Evolutionary conservation across 1,140 invertebrate genomes (phyloP).

Genomic region (Monomorium pharaonis): DNA sequence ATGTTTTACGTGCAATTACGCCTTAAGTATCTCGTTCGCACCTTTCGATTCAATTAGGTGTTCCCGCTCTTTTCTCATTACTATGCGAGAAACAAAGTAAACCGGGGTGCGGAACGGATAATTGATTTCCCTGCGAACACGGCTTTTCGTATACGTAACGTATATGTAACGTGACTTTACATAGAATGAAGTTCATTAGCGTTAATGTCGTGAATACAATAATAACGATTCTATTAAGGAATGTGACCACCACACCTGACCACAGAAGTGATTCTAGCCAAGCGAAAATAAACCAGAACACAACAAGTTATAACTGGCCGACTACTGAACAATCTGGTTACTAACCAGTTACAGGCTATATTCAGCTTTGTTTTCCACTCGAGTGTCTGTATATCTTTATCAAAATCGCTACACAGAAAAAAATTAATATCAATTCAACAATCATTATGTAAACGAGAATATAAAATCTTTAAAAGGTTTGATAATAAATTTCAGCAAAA

Average conservation of each 20-base stretch:
- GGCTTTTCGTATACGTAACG: conserved; percentile 74
- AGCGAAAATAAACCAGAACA: not conserved
- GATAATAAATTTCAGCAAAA: too few species aligned
- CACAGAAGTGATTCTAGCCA: not conserved
- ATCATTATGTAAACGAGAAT: too few species aligned
- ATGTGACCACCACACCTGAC: not conserved
- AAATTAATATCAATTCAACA: too few species aligned
- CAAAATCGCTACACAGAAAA: too few species aligned
- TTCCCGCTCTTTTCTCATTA: conserved; percentile 63
- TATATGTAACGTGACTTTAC: conserved; percentile 36
- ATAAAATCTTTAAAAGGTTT: too few species aligned
- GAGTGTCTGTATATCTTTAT: not conserved
- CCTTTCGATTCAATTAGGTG: not conserved
- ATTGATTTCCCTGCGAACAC: conserved; percentile 73
- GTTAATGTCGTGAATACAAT: not conserved
- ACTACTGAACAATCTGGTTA: not conserved
- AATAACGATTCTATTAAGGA: not conserved
- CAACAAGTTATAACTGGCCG: not conserved
- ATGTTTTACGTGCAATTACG: conserved; percentile 38
- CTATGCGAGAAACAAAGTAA: conserved; percentile 67
- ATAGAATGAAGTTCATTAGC: too few species aligned
- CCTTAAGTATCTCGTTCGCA: conserved; percentile 6
- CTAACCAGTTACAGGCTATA: not conserved
- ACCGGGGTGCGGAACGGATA: conserved; percentile 58
- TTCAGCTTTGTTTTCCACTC: not conserved